A percentile compares a stretch with the other conserved stretches of the same genome.
Conservation (phyloP, 2,113 vertebrate genomes). For the Taurulus bubalis region DNA sequence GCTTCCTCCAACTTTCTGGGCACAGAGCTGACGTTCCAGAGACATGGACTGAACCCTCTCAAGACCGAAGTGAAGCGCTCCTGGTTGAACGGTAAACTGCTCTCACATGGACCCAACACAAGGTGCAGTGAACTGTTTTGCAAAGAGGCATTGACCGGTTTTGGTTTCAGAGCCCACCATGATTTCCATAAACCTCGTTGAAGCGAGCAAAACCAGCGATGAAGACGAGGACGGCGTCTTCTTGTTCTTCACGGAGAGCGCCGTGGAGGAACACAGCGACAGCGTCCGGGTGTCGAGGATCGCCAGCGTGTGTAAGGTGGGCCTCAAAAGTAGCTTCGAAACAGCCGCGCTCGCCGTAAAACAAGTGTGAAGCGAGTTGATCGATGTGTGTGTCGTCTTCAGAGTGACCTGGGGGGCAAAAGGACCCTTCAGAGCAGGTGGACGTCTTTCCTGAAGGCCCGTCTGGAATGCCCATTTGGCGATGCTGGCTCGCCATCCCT, state of each 20-base stretch:
- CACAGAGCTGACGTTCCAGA: constrained; percentile 34
- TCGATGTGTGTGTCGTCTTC: neutral
- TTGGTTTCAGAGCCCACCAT: constrained; percentile 43
- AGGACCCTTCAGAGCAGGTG: constrained; percentile 24
- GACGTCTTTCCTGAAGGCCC: constrained; percentile 20
- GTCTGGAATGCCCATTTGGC: constrained; percentile 36
- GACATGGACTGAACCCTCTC: constrained; percentile 10
- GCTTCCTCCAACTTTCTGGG: constrained; percentile 19
- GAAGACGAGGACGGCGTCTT: constrained; percentile 29
- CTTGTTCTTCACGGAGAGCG: constrained; percentile 45
- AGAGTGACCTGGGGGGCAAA: constrained; percentile 41
- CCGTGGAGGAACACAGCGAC: constrained; percentile 24
- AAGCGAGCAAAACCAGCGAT: constrained; percentile 3
- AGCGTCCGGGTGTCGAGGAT: constrained; percentile 44
- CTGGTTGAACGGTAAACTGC: constrained; percentile 33
- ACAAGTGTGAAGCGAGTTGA: neutral
- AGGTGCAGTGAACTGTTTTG: too few relatives aligned
- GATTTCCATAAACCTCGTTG: constrained; percentile 12
- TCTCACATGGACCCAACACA: neutral
- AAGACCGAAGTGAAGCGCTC: constrained; percentile 37
- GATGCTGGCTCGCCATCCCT: neutral
- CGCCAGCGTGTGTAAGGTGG: constrained; percentile 46
- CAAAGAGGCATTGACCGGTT: neutral
- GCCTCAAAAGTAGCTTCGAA: neutral
- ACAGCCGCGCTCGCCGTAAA: too few relatives aligned